A percentile compares a stretch with the other conserved stretches of the same genome.
phyloP scores from a whole-genome alignment of 2,888 invertebrate genomes.

The Chymomyza procnemis region DNA sequence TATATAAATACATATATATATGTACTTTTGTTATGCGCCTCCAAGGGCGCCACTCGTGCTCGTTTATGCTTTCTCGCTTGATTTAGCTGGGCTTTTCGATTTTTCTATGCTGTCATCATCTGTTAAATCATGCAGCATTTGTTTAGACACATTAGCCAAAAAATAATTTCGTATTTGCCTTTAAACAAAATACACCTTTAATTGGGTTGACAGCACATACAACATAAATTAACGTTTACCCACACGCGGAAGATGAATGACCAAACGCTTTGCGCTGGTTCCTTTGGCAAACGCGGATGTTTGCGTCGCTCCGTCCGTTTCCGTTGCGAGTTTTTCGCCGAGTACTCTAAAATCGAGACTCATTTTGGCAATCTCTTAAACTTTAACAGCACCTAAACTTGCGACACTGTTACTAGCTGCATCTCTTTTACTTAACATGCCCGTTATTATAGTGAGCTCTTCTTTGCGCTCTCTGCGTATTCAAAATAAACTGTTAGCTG shows the following conservation, averaged over 20 bases:
- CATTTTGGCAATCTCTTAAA: neutral
- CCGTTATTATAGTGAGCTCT: neutral
- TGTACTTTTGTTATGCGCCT: neutral
- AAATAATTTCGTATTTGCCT: constrained; percentile 18
- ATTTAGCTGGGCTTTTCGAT: neutral
- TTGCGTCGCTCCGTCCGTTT: constrained; percentile 38
- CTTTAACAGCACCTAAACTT: neutral
- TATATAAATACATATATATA: neutral
- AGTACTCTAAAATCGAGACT: constrained; percentile 51
- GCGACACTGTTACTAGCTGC: neutral
- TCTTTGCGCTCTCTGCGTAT: neutral
- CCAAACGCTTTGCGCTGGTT: constrained; percentile 10
- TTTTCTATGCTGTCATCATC: neutral
- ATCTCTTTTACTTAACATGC: no score
- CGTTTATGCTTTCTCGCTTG: neutral
- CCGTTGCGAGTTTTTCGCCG: constrained; percentile 63
- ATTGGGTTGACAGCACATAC: constrained; percentile 29
- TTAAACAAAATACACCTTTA: constrained; percentile 28
- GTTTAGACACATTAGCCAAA: neutral
- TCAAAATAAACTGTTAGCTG: neutral
- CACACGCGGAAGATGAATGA: constrained; percentile 56
- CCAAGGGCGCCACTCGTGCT: neutral
- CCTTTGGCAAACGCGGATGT: constrained; percentile 1
- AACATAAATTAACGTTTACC: constrained; percentile 18
- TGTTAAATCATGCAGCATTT: neutral